A percentile compares a stretch with the other conserved stretches of the same genome.
Evolutionary conservation across 1,140 invertebrate genomes (phyloP).

Genomic region (Diabrotica undecimpunctata): DNA sequence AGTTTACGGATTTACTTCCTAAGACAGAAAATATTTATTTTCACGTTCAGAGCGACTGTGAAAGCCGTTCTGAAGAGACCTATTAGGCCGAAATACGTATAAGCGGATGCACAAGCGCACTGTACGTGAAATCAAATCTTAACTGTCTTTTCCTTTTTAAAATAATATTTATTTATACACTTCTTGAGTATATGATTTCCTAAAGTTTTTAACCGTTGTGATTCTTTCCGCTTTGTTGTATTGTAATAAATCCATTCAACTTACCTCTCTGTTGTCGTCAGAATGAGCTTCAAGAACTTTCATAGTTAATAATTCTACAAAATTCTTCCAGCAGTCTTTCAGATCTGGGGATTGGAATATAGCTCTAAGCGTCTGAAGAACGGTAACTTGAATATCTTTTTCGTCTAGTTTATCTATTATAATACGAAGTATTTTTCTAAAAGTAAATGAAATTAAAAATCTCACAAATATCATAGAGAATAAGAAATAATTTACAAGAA

Average conservation of each 20-base stretch:
- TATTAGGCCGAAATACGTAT: no score
- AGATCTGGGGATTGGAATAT: conserved; percentile 75
- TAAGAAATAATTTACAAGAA: no score
- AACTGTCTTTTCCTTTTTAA: no score
- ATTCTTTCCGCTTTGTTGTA: no score
- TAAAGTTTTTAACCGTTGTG: no score
- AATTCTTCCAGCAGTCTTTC: conserved; percentile 73
- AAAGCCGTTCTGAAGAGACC: no score
- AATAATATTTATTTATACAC: not conserved
- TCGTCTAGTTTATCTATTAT: conserved; percentile 70
- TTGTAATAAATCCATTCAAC: conserved; percentile 18
- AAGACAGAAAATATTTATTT: no score
- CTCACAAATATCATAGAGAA: conserved; percentile 12
- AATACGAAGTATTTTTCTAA: conserved; percentile 67
- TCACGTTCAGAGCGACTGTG: no score
- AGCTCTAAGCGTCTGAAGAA: conserved; percentile 74
- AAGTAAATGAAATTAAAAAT: conserved; percentile 14
- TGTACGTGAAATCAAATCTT: no score
- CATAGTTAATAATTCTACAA: conserved; percentile 82
- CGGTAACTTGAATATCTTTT: conserved; percentile 64
- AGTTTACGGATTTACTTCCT: no score
- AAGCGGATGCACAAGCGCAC: no score
- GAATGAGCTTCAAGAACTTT: conserved; percentile 83
- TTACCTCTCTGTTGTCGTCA: conserved; percentile 71
- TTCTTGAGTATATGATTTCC: not conserved